phyloP scores from a whole-genome alignment of 1,140 invertebrate genomes.

The Saccostrea glomerata region DNA sequence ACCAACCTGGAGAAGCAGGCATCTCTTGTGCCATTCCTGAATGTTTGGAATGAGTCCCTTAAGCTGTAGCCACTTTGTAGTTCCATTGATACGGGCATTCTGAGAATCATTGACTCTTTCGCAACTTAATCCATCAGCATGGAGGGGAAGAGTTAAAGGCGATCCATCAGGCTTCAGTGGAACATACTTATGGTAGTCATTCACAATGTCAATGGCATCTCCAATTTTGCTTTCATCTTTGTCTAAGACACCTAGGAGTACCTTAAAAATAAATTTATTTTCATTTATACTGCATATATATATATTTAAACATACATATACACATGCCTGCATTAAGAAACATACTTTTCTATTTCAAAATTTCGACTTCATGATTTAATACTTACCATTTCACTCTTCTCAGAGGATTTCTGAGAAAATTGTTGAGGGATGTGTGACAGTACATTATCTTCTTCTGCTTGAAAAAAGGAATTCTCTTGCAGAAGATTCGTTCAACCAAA shows the following conservation, averaged over 20 bases:
- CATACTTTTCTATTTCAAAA: no score
- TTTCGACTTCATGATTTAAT: background rate
- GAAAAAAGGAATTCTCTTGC: background rate
- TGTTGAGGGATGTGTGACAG: conserved; percentile 24
- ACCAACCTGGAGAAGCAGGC: conserved; percentile 39
- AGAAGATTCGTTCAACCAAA: conserved; percentile 30
- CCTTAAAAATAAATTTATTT: background rate
- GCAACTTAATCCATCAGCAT: conserved; percentile 36
- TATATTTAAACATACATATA: no score
- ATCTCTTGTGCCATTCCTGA: conserved; percentile 45
- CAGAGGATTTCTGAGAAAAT: conserved; percentile 12
- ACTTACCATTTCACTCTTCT: conserved; percentile 41
- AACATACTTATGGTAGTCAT: conserved; percentile 40
- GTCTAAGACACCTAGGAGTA: background rate
- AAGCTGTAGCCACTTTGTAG: background rate
- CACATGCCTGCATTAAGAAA: no score
- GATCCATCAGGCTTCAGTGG: background rate
- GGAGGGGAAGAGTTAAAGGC: background rate
- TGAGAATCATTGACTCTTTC: conserved; percentile 20
- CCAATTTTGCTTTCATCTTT: conserved; percentile 43
- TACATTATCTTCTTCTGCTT: background rate
- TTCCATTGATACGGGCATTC: conserved; percentile 36
- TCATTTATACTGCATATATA: no score
- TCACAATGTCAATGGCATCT: conserved; percentile 34
- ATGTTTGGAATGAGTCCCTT: background rate